Evolutionary conservation across 37 sponge, comb jelly and placozoan species (phyloP).

Genomic region (Tethya wilhelma): DNA sequence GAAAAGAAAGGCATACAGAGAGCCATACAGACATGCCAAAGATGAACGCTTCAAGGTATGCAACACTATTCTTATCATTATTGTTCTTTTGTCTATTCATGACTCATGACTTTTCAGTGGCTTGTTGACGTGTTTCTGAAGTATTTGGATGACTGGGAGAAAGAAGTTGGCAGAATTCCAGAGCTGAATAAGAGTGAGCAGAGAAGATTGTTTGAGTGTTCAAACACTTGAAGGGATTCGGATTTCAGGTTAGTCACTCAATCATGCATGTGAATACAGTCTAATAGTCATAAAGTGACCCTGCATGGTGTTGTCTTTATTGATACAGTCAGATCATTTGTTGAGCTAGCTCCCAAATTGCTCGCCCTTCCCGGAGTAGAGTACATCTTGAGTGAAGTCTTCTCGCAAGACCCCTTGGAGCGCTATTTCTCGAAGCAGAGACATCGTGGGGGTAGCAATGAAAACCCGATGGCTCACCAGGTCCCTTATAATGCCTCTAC

Average conservation of each 20-base stretch:
- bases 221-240: not conserved
- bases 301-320: no score
- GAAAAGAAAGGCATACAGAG: not conserved
- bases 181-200: not conserved
- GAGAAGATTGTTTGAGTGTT: not conserved
- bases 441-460: conserved; percentile 44
- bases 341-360: not conserved
- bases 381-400: conserved; percentile 35
- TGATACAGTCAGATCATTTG: conserved; percentile 1
- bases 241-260: no score
- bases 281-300: not conserved
- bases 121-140: not conserved
- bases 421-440: conserved; percentile 32
- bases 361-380: not conserved
- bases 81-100: not conserved
- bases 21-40: not conserved
- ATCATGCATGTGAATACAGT: no score
- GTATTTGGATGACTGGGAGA: not conserved
- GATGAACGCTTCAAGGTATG: not conserved
- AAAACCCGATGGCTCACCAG: conserved; percentile 34
- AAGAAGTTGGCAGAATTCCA: not conserved
- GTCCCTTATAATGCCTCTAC: conserved; percentile 16
- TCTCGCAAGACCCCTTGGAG: conserved; percentile 36
- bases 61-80: not conserved
- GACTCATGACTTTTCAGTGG: not conserved